Evolutionary conservation across 2,797 vertebrate species (phyloP).

Genomic region (Margarornis squamiger): DNA sequence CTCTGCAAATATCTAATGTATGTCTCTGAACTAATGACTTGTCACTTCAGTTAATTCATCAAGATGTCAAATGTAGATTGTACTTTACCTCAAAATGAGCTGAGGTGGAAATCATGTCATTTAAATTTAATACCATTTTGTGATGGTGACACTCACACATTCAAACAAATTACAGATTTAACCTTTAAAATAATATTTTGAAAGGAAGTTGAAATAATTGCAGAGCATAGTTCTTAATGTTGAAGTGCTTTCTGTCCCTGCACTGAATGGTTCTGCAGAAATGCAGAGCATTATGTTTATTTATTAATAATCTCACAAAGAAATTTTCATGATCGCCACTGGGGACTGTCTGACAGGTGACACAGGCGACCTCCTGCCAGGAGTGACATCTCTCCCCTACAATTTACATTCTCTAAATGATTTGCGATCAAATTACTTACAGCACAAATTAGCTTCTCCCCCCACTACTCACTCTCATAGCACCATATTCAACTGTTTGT

Average conservation of each 20-base stretch:
- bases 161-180: background rate
- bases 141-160: background rate
- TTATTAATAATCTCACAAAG: slow-evolving; percentile 58
- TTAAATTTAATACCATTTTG: background rate
- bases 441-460: slow-evolving; percentile 42
- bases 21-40: background rate
- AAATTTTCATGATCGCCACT: slow-evolving; percentile 49
- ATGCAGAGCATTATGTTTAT: slow-evolving; percentile 56
- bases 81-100: background rate
- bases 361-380: slow-evolving; percentile 55
- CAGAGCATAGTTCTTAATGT: background rate
- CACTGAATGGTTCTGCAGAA: slow-evolving; percentile 4
- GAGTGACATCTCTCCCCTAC: slow-evolving; percentile 60
- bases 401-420: slow-evolving; percentile 66
- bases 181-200: background rate
- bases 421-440: slow-evolving; percentile 58
- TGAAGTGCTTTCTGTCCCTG: background rate
- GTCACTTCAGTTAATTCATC: background rate
- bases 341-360: slow-evolving; percentile 64
- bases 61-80: background rate
- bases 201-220: background rate
- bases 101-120: background rate
- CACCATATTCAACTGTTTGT: slow-evolving; percentile 19
- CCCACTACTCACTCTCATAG: background rate
- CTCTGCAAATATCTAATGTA: background rate